These are phyloP conservation scores for Hydropsyche betteni DNA, from an alignment of 2,888 invertebrate genomes.

Conservation along the genomic window DNA sequence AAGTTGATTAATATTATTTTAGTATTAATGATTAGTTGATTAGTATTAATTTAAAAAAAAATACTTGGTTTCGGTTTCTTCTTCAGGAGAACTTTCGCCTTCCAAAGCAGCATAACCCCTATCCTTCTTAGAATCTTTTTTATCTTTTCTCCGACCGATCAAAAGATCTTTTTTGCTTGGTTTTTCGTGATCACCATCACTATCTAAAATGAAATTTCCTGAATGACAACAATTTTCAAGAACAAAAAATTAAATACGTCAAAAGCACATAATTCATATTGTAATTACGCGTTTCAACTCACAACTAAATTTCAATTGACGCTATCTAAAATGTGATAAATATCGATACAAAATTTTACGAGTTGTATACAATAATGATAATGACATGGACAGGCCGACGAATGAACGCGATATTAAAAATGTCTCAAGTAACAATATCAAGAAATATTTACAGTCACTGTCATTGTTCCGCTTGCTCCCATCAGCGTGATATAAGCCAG, in stretches of 20 bases:
- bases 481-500: slow-evolving; percentile 86
- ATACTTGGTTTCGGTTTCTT: slow-evolving; percentile 84
- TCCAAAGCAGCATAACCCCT: slow-evolving; percentile 92
- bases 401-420: too few relatives aligned
- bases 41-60: slow-evolving; percentile 41
- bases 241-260: too few relatives aligned
- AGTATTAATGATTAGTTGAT: too few relatives aligned
- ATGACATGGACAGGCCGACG: too few relatives aligned
- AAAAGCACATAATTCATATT: too few relatives aligned
- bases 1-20: too few relatives aligned
- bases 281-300: too few relatives aligned
- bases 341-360: too few relatives aligned
- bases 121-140: slow-evolving; percentile 85
- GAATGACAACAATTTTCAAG: not conserved
- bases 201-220: slow-evolving; percentile 67
- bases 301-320: too few relatives aligned
- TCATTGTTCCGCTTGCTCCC: slow-evolving; percentile 80
- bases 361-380: too few relatives aligned
- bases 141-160: slow-evolving; percentile 81
- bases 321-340: too few relatives aligned
- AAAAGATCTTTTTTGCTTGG: slow-evolving; percentile 81
- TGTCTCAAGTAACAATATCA: too few relatives aligned
- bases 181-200: slow-evolving; percentile 83
- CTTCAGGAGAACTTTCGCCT: slow-evolving; percentile 93
- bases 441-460: slow-evolving; percentile 80